phyloP scores from a whole-genome alignment of 2,797 vertebrate species.

The Taeniopygia guttata region DNA sequence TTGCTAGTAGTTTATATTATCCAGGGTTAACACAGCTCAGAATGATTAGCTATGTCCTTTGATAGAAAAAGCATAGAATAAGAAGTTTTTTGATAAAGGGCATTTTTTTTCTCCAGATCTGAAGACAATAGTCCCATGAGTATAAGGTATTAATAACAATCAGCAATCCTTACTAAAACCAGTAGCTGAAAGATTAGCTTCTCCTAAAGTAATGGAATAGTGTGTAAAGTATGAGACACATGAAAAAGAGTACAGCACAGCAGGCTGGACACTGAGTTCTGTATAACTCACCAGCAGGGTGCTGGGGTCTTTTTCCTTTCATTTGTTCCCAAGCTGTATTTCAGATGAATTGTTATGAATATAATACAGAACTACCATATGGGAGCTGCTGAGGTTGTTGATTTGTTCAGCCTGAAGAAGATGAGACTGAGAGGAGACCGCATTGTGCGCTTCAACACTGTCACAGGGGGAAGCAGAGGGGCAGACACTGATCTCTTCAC shows the following conservation, averaged over 20 bases:
- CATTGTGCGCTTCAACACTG: background rate
- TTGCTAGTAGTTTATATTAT: background rate
- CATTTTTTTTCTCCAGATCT: background rate
- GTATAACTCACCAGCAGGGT: background rate
- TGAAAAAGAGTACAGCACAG: background rate
- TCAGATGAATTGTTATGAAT: background rate
- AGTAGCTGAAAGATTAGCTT: background rate
- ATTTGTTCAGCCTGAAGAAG: background rate
- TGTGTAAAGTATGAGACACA: background rate
- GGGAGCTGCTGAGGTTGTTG: background rate
- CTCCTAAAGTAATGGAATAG: background rate
- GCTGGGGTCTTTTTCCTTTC: background rate
- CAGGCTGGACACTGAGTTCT: background rate
- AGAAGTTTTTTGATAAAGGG: background rate
- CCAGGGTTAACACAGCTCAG: background rate
- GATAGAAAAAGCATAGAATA: background rate
- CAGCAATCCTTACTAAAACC: background rate
- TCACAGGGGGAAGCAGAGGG: background rate
- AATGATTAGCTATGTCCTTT: background rate
- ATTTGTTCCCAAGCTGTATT: background rate
- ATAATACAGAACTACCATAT: background rate
- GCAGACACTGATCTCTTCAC: background rate
- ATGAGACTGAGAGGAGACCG: background rate
- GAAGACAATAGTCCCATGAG: background rate
- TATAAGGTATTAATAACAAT: background rate